Conservation (phyloP, 2,888 invertebrate genomes). For the Sipha maydis region DNA sequence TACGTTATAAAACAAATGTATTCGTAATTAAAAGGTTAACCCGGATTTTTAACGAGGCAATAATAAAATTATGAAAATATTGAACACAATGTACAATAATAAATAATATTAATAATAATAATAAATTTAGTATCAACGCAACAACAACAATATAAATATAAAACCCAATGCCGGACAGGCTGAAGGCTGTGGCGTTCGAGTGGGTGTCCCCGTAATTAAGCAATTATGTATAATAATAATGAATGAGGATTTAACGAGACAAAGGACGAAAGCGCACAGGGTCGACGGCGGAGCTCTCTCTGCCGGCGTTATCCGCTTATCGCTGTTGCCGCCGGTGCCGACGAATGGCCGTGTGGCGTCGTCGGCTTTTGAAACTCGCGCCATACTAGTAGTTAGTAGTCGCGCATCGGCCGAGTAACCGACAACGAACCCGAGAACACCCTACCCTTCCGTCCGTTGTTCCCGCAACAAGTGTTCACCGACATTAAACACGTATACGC, state of each 20-base stretch:
- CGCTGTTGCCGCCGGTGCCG: slow-evolving; percentile 35
- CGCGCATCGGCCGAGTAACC: slow-evolving; percentile 58
- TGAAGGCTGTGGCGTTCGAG: slow-evolving; percentile 10
- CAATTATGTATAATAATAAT: slow-evolving; percentile 49
- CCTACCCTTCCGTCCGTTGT: slow-evolving; percentile 5
- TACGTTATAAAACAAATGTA: background rate
- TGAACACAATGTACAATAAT: background rate
- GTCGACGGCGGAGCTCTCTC: slow-evolving; percentile 57
- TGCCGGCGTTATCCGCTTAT: slow-evolving; percentile 55
- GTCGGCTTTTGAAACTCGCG: slow-evolving; percentile 41
- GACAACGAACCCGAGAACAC: slow-evolving; percentile 30
- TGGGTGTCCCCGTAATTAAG: slow-evolving; percentile 49
- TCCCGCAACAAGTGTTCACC: slow-evolving; percentile 61
- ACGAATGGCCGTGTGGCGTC: slow-evolving; percentile 36
- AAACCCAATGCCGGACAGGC: background rate
- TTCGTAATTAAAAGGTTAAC: background rate
- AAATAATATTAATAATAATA: background rate
- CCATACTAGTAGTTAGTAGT: slow-evolving; percentile 45
- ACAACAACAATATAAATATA: background rate
- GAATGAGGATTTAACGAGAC: slow-evolving; percentile 60
- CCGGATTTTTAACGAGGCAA: background rate
- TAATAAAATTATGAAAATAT: background rate
- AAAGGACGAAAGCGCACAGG: slow-evolving; percentile 47
- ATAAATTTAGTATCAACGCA: background rate
- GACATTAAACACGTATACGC: slow-evolving; percentile 15